A percentile compares a stretch with the other conserved stretches of the same genome.
phyloP scores from a whole-genome alignment of 2,113 vertebrate species.

The Parus major region DNA sequence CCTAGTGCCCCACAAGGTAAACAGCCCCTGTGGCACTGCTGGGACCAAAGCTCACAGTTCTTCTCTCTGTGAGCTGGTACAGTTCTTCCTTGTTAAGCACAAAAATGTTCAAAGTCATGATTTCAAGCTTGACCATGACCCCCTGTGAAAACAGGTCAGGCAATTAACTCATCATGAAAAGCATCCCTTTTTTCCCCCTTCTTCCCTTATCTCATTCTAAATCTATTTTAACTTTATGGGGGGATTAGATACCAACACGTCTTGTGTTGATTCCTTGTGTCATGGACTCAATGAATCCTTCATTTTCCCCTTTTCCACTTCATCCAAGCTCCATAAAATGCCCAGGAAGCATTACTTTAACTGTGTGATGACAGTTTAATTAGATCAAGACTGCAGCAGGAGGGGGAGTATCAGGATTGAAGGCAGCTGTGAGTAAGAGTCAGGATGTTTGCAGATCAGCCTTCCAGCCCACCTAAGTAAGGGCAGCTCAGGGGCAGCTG shows the following conservation, averaged over 20 bases:
- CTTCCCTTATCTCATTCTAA: not conserved
- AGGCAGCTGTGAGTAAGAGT: slow-evolving; percentile 25
- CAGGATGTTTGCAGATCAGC: not conserved
- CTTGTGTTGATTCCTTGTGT: slow-evolving; percentile 22
- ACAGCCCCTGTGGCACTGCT: not conserved
- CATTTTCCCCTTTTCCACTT: slow-evolving; percentile 32
- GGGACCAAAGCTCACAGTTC: not conserved
- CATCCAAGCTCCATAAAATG: slow-evolving; percentile 48
- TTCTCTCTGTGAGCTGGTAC: not conserved
- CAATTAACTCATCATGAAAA: not conserved
- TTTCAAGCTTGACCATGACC: not conserved
- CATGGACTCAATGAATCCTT: slow-evolving; percentile 37
- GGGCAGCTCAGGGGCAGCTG: not conserved
- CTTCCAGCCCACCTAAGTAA: not conserved
- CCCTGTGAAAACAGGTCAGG: not conserved
- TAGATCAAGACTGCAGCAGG: slow-evolving; percentile 53
- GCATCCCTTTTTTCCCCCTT: not conserved
- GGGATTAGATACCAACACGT: slow-evolving; percentile 31
- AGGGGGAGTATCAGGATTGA: not conserved
- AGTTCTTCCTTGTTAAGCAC: not conserved
- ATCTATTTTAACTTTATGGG: slow-evolving; percentile 20
- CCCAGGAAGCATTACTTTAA: slow-evolving; percentile 47
- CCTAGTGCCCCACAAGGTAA: not conserved
- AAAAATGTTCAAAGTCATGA: not conserved
- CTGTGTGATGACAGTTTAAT: slow-evolving; percentile 60